Evolutionary conservation across 2,797 vertebrate species (phyloP), one percentile per base, ranked within the genome.

Genomic region (Coilia nasus): DNA sequence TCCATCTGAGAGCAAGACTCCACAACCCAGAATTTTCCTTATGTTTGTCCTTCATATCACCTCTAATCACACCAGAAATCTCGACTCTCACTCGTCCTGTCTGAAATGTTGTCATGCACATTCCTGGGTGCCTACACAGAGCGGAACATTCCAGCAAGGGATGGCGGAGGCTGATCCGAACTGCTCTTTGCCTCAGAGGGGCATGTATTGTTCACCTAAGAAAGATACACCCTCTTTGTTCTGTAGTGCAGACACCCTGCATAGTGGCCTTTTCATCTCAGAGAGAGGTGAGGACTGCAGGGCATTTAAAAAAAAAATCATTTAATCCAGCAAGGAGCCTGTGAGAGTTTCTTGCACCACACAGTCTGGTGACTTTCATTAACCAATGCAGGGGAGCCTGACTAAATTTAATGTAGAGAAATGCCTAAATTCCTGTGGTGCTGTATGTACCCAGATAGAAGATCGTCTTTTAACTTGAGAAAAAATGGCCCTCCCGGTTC

Each of bases 401-500:
- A 86, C 87, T 64, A 62, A 84, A 41, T 83, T 90, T 28, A 83
- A 83, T 89, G 84, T 83, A 75, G 57, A 82, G 46, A 57, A 81
- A 85, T 35, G 67, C 28, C 28, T 75, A 23, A 60, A 62, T 83
- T 62, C 86, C 82, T 56, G 80, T 67, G 28, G 85, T 28, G 85
- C 35, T 47, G 64, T 56, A 47, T 82, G 83, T 35, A 56, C 81
- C 82, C 84, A 59, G 62, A 71, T 71, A 50, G 31, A 17, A 83
- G n/a, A 41, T 81, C 64, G 60, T 80, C 50, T 56, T 50, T 84
- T 85, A 78, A 89, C 87, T 71, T 84, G 82, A 86, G 71, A 35
- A 89, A 67, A 88, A 84, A 86, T 84, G 60, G 87, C 87, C 81
- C 88, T 88, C 88, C 81, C 80, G 80, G 89, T 87, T 81, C 87